Percentiles rank a stretch among this genome's conserved stretches.
These are phyloP conservation scores for Pelodiscus sinensis DNA, from an alignment of 2,113 vertebrate genomes.

Conservation along the genomic window DNA sequence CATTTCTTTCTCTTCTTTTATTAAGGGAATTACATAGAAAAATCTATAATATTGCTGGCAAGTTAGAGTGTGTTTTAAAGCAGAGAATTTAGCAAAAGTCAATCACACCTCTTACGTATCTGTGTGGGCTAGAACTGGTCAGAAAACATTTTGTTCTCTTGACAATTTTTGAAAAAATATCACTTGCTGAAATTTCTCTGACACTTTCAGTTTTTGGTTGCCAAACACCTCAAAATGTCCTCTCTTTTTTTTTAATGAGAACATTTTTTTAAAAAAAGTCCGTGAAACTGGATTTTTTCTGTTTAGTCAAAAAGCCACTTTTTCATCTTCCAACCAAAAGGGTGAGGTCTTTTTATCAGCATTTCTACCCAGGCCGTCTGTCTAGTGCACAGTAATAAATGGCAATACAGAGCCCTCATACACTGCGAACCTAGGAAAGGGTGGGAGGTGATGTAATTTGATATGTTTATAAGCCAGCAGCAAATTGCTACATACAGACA, in stretches of 20 bases:
- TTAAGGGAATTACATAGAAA: not conserved
- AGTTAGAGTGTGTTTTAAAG: not conserved
- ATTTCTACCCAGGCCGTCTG: not conserved
- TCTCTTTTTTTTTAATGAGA: not conserved
- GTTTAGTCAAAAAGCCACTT: not conserved
- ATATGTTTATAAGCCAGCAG: not conserved
- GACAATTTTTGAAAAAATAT: not conserved
- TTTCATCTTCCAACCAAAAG: not conserved
- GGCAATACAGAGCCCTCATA: not conserved
- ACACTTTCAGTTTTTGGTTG: not conserved
- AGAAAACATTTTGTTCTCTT: not conserved
- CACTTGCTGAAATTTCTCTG: not conserved
- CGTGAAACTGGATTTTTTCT: not conserved
- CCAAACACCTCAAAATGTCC: not conserved
- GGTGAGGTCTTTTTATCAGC: not conserved
- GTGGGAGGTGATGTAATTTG: not conserved
- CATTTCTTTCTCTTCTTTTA: not conserved
- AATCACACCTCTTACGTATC: not conserved
- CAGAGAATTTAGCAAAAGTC: not conserved
- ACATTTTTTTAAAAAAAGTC: not conserved
- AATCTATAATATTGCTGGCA: not conserved
- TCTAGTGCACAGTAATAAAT: not conserved
- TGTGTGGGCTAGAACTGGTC: not conserved
- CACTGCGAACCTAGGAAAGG: not conserved
- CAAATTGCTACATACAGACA: not conserved